A percentile compares a stretch with the other conserved stretches of the same genome.
Evolutionary conservation across 2,888 invertebrate genomes (phyloP).

Genomic region (Cephus spinipes): DNA sequence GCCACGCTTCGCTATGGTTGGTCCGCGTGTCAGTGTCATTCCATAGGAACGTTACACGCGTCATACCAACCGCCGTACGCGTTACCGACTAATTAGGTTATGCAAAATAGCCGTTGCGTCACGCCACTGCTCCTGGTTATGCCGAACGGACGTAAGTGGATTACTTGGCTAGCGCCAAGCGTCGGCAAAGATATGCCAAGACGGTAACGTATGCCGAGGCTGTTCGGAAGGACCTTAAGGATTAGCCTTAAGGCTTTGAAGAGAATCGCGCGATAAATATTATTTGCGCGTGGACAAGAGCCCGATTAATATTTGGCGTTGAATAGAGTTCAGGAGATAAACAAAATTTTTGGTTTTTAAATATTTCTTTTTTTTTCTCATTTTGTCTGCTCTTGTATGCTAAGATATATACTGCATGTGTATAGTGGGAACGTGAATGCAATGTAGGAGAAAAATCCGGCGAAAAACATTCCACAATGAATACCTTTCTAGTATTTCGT

Average conservation of each 20-base stretch:
- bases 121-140: conserved; percentile 18
- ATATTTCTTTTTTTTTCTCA: background rate
- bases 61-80: background rate
- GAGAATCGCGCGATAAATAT: background rate
- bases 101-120: conserved; percentile 52
- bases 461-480: background rate
- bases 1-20: background rate
- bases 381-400: background rate
- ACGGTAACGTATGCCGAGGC: background rate
- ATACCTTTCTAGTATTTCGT: conserved; percentile 2
- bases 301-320: background rate
- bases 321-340: background rate
- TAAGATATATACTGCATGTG: background rate
- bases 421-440: background rate
- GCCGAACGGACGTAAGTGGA: conserved; percentile 19
- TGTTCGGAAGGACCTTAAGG: background rate
- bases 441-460: conserved; percentile 1
- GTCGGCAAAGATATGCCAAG: background rate
- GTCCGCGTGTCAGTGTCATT: background rate
- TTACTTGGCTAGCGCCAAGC: background rate
- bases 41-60: background rate
- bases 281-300: background rate
- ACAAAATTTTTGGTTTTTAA: background rate
- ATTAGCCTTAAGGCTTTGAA: background rate
- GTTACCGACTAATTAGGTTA: conserved; percentile 48